phyloP scores from a whole-genome alignment of 2,888 invertebrate species.

The Tetheella fluctuosa region DNA sequence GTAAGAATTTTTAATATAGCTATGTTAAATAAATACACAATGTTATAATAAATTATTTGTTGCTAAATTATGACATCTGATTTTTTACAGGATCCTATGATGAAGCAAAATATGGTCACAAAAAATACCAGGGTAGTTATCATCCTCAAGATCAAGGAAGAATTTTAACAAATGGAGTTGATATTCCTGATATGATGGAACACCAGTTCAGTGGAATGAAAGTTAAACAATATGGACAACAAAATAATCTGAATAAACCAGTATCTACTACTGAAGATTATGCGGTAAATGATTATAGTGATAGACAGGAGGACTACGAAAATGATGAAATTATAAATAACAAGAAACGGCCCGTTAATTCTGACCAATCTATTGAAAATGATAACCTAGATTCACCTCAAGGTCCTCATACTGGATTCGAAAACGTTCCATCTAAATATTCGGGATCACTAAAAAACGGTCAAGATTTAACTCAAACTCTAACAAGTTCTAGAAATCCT shows the following conservation, averaged over 20 bases:
- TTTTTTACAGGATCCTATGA: constrained; percentile 62
- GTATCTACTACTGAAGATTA: constrained; percentile 5
- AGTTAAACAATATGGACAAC: not conserved
- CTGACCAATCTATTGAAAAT: not conserved
- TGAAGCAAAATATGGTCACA: constrained; percentile 67
- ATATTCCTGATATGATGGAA: constrained; percentile 20
- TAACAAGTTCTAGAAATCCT: not conserved
- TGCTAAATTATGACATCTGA: too few species aligned
- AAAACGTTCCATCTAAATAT: not conserved
- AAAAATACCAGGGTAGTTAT: constrained; percentile 48
- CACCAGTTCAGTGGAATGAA: not conserved
- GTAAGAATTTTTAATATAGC: constrained; percentile 41
- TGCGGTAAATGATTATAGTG: not conserved
- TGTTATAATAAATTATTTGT: too few species aligned
- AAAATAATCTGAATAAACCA: not conserved
- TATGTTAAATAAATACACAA: not conserved
- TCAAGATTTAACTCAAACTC: not conserved
- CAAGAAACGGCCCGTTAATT: not conserved
- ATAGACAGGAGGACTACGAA: not conserved
- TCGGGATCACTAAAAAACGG: not conserved
- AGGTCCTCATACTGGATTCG: not conserved
- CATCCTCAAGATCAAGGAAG: constrained; percentile 18
- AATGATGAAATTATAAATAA: not conserved
- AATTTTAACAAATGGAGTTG: constrained; percentile 16
- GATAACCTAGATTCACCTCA: not conserved